phyloP scores from a whole-genome alignment of 2,797 vertebrate genomes.

The Chelonia mydas region DNA sequence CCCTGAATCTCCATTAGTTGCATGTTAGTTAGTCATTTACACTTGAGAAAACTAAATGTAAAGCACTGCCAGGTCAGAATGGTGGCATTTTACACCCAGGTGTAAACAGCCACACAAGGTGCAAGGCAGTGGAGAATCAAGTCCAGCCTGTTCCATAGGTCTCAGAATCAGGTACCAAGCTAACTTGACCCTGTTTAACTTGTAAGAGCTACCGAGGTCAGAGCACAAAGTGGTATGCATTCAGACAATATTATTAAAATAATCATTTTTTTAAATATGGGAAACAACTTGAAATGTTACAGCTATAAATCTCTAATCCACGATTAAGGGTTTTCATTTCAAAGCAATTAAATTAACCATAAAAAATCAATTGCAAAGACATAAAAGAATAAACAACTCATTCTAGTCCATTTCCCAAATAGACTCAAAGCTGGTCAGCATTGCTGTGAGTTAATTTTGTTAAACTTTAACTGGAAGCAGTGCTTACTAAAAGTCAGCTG shows the following conservation, averaged over 20 bases:
- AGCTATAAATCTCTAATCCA: background rate
- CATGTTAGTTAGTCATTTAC: background rate
- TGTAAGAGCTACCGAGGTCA: background rate
- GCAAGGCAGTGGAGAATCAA: background rate
- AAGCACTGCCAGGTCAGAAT: background rate
- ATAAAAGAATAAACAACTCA: background rate
- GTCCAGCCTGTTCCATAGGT: background rate
- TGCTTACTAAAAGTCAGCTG: slow-evolving; percentile 61
- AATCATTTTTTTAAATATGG: background rate
- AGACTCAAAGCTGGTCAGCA: background rate
- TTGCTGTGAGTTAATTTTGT: slow-evolving; percentile 37
- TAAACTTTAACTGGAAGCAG: slow-evolving; percentile 49
- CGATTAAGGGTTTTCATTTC: background rate
- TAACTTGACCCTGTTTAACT: background rate
- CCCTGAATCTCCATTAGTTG: background rate
- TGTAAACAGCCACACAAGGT: background rate
- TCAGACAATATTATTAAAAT: background rate
- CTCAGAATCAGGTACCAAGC: background rate
- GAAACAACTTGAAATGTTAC: background rate
- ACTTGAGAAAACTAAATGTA: background rate
- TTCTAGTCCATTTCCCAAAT: slow-evolving; percentile 14
- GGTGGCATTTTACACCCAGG: background rate
- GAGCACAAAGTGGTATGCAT: background rate
- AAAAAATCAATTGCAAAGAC: background rate
- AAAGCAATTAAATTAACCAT: background rate